Evolutionary conservation across 1,140 invertebrate genomes (phyloP).

Genomic region (Anagrus nilaparvatae): DNA sequence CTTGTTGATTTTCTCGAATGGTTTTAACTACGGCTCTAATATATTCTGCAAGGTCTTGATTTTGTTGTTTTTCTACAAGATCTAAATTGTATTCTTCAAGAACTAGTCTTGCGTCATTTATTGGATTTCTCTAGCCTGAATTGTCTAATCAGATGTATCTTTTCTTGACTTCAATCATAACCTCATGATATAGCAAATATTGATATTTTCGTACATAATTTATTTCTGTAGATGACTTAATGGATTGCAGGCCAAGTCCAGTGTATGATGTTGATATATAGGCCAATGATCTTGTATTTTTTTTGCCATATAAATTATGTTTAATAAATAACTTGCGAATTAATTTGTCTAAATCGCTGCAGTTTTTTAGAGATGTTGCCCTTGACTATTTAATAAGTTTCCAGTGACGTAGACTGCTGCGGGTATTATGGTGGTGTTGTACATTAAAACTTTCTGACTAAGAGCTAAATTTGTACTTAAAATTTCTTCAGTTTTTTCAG

Average conservation of each 20-base stretch:
- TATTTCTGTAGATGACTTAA: conserved; percentile 8
- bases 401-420: conserved; percentile 6
- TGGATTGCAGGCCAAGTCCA: conserved; percentile 3
- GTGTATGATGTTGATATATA: conserved; percentile 7
- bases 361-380: conserved; percentile 2
- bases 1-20: neutral
- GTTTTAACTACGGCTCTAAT: neutral
- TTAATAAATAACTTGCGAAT: conserved; percentile 3
- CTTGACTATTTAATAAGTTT: conserved; percentile 1
- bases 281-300: neutral
- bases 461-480: conserved; percentile 16
- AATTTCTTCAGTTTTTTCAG: conserved; percentile 10
- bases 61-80: neutral
- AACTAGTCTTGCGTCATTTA: neutral
- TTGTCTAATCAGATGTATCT: neutral
- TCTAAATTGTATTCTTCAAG: neutral
- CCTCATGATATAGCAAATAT: conserved; percentile 3
- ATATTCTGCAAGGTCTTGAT: neutral
- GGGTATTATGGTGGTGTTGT: conserved; percentile 6
- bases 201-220: conserved; percentile 5
- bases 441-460: conserved; percentile 2
- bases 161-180: neutral
- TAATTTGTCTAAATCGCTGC: conserved; percentile 2
- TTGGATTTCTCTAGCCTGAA: neutral
- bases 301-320: neutral